Evolutionary conservation across 2,113 vertebrate species (phyloP).

Genomic region (Tachycineta bicolor): DNA sequence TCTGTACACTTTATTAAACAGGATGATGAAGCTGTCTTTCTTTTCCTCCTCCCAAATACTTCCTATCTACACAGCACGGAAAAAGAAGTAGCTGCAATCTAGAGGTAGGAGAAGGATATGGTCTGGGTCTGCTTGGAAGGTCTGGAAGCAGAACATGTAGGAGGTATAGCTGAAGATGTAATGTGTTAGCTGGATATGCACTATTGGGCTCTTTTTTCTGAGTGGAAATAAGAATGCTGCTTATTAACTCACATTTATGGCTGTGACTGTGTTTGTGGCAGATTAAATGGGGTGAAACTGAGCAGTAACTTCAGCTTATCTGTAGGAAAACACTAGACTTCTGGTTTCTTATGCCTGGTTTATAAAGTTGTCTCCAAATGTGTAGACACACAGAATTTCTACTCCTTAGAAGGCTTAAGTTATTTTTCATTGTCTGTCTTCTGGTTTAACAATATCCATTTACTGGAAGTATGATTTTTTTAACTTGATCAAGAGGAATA

Average conservation of each 20-base stretch:
- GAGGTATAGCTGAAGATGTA: background rate
- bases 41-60: background rate
- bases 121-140: background rate
- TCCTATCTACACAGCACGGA: background rate
- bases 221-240: background rate
- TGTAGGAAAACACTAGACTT: background rate
- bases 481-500: background rate
- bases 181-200: background rate
- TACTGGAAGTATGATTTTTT: background rate
- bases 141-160: background rate
- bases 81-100: background rate
- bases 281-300: background rate
- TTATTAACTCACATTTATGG: background rate
- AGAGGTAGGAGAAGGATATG: background rate
- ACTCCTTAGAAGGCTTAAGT: background rate
- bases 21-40: background rate
- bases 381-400: background rate
- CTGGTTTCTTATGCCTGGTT: background rate
- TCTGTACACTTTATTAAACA: background rate
- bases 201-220: background rate
- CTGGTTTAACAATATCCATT: background rate
- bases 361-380: background rate
- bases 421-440: background rate
- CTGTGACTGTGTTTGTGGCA: background rate
- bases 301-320: background rate